Base-by-base conservation (phyloP, 2,113 vertebrate genomes). In the Hippocampus abdominalis region DNA sequence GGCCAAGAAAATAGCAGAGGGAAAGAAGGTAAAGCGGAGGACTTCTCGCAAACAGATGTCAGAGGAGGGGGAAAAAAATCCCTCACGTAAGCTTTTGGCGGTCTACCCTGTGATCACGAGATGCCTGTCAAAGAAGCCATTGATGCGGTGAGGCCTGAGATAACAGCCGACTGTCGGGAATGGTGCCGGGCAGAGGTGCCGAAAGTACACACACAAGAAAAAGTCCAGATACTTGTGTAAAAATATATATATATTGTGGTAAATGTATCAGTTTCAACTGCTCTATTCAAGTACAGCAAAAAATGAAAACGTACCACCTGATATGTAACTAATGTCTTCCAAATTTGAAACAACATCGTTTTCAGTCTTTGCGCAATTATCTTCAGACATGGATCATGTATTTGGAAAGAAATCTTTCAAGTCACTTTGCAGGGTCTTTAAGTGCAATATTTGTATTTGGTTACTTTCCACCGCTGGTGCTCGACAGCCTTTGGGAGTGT, bases 31-130 rank as follows among this genome's bases (percentile, higher is more conserved):
- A 79, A 64, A 59, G 53, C n/a, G 21, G 56, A 71, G 67, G 36
- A 66, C 66, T 73, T 78, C 64, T 65, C 67, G 66, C 65, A 63
- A 81, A 75, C 73, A 77, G 77, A 82, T 70, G 74, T 79, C 27
- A 10, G 36, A 62, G 77, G 69, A 11, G 23, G 20, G 12, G 2
- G 2, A 25, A 54, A 27, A 57, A 76, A 77, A 71, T 57, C 60
- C 71, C 36, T 70, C 66, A 70, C 49, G 5, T 64, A 49, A 32
- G 39, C 48, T 49, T 32, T 74, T 49, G 23, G 29, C 64, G 74
- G 73, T 79, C 77, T 5, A 87, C 70, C 67, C 69, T 72, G 10
- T 73, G 80, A 80, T 88, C 77, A 77, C 69, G 62, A 27, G 12
- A 60, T 66, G 53, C 60, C 69, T 53, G 62, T 81, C 63, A 81